Conservation (phyloP, 2,797 vertebrate species). For the Sebastes diaconus region DNA sequence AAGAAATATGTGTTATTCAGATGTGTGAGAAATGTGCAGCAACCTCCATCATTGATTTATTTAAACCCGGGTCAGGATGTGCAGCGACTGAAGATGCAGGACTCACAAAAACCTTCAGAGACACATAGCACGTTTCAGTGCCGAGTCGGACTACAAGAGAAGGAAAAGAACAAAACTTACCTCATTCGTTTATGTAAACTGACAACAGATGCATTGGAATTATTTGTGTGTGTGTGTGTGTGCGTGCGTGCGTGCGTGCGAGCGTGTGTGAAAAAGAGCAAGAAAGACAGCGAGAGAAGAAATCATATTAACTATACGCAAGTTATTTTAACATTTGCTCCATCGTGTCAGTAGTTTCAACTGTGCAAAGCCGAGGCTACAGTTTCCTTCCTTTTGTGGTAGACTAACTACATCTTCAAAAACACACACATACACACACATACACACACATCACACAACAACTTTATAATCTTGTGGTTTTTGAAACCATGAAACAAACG, state of each 20-base stretch:
- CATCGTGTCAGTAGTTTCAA: conserved; percentile 16
- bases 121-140: conserved; percentile 6
- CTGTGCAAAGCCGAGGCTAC: conserved; percentile 31
- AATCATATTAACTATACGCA: conserved; percentile 11
- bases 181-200: conserved; percentile 64
- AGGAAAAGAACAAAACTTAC: conserved; percentile 32
- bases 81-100: conserved; percentile 4
- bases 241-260: neutral
- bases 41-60: conserved; percentile 26
- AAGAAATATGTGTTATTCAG: conserved; percentile 24
- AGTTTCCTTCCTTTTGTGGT: conserved; percentile 58
- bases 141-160: conserved; percentile 6
- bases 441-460: conserved; percentile 20
- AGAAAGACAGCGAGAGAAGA: neutral
- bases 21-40: conserved; percentile 19
- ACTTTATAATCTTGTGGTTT: conserved; percentile 57
- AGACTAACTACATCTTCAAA: conserved; percentile 36
- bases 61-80: conserved; percentile 45
- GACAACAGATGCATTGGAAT: conserved; percentile 57
- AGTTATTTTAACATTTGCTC: conserved; percentile 33
- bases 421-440: conserved; percentile 17
- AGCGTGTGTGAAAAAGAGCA: neutral
- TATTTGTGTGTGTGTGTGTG: conserved; percentile 5
- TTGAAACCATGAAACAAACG: conserved; percentile 40
- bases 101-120: conserved; percentile 24